phyloP scores from a whole-genome alignment of 2,113 vertebrate genomes.

The Megalops atlanticus region DNA sequence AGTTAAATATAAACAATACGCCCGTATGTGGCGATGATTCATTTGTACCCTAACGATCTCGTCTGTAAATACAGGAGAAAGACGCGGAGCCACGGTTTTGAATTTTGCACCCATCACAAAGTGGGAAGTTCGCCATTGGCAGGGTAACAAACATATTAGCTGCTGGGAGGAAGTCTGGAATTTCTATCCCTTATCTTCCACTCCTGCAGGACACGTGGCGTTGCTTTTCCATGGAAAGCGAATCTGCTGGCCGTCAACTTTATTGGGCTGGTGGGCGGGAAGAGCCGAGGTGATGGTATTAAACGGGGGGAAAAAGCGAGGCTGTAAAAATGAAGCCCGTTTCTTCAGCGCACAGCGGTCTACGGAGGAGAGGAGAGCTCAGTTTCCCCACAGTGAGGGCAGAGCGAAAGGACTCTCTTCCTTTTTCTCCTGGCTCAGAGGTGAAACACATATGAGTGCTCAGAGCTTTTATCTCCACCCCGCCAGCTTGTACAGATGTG shows the following conservation, averaged over 20 bases:
- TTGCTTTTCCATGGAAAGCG: neutral
- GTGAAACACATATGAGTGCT: neutral
- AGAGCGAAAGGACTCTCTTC: neutral
- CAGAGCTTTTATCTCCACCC: no score
- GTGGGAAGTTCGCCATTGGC: neutral
- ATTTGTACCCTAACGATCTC: neutral
- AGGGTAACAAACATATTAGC: neutral
- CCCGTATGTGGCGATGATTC: neutral
- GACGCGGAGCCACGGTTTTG: neutral
- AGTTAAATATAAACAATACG: constrained; percentile 2
- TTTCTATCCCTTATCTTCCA: constrained; percentile 10
- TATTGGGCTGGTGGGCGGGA: neutral
- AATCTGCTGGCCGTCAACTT: neutral
- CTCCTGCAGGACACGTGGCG: neutral
- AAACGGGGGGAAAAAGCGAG: neutral
- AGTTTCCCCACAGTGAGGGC: no score
- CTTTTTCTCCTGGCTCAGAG: no score
- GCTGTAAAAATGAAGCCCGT: neutral
- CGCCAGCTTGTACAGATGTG: no score
- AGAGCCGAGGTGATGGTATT: neutral
- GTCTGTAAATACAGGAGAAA: neutral
- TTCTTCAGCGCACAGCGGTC: no score
- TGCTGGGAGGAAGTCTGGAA: neutral
- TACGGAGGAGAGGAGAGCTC: no score
- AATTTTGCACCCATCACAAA: neutral